Conservation (phyloP, 2,888 invertebrate species). For the Drosophila anomalata region DNA sequence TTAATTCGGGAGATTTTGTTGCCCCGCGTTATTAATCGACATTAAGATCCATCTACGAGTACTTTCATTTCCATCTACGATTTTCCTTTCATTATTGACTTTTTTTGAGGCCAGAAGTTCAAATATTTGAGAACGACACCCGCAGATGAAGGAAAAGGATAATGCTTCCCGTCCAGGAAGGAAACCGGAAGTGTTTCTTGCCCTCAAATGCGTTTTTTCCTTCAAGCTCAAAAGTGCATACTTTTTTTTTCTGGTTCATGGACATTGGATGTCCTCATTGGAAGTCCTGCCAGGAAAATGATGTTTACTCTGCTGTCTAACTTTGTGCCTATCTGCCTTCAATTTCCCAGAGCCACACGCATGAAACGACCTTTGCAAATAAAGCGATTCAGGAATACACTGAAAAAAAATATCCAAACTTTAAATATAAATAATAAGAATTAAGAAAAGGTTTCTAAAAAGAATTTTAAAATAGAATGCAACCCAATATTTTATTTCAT, state of each 20-base stretch:
- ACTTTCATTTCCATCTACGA: conserved; percentile 10
- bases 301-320: conserved; percentile 72
- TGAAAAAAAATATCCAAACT: neutral
- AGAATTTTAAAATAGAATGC: neutral
- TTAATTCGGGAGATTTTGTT: conserved; percentile 59
- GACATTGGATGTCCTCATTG: conserved; percentile 31
- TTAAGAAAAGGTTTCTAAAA: too few species aligned
- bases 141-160: conserved; percentile 21
- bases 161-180: conserved; percentile 60
- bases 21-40: conserved; percentile 63
- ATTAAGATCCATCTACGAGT: conserved; percentile 18
- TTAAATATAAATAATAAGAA: neutral
- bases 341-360: conserved; percentile 15
- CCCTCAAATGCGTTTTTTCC: conserved; percentile 68
- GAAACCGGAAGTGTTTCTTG: conserved; percentile 71
- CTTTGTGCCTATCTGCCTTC: conserved; percentile 43
- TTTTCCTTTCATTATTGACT: neutral
- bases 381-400: conserved; percentile 8
- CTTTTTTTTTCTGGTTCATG: conserved; percentile 11
- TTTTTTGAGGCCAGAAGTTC: neutral
- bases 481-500: too few species aligned
- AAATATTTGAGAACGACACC: neutral
- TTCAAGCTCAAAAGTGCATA: conserved; percentile 37
- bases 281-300: conserved; percentile 50
- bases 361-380: conserved; percentile 27